Evolutionary conservation across 2,888 invertebrate genomes (phyloP), one percentile per base, ranked within the genome.

Genomic region (Leptopterna dolabrata): DNA sequence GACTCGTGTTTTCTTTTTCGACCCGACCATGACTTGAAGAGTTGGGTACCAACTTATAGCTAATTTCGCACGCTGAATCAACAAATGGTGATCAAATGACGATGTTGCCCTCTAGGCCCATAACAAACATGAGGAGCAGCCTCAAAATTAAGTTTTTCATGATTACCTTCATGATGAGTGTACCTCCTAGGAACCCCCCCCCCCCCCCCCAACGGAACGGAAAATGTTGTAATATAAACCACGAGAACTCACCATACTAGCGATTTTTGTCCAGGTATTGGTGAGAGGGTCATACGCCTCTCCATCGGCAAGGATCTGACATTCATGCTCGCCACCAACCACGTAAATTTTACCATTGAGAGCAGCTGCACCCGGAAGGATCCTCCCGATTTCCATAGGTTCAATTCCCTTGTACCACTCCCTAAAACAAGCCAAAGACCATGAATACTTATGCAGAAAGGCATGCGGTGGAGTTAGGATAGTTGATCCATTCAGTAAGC

Each of bases 271-370:
- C 94, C 94, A 94, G 7, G 92, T 91, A 88, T 93, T 93, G 86
- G 93, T 95, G 90, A 95, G 94, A 45, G 96, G 95, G 92, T 96
- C 95, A 91, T 95, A 96, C 89, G 95, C 95, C 91, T 97, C 97
- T 71, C 97, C 97, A 91, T 96, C 96, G 16, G 96, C 96, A 73
- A 97, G 93, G 90, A 98, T 97, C 91, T 97, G 95, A 73, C 96
- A 96, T 89, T 97, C 97, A 90, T 96, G 95, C 92, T 98, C 98
- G 7, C 98, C 98, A 24, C 98, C 98, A 1, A 97, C 96, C 0
- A 97, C 97, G 92, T 96, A 98, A 87, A 98, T 96, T 90, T 96
- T 94, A 0, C 97, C 97, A 90, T 96, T 95, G 55, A 98, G 91
- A 11, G 96, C 94, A 0, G 97, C 96, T 6, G 96, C 96, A 16